Conservation (phyloP, 1,140 invertebrate species). For the Stegodyphus mimosarum region DNA sequence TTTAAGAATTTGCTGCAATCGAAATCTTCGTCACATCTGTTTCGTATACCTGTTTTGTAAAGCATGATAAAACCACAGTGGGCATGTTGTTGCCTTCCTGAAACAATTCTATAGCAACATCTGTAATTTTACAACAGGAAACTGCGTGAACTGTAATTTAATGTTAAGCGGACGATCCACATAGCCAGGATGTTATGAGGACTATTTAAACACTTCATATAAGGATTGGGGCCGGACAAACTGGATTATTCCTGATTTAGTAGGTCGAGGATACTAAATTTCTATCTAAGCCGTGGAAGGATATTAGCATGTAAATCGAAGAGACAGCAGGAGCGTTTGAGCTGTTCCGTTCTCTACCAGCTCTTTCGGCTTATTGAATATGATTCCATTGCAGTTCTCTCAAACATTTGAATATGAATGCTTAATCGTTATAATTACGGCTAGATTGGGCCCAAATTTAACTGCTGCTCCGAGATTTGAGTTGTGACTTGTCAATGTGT, state of each 20-base stretch:
- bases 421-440: constrained; percentile 45
- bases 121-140: too few species aligned
- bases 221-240: background rate
- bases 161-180: too few species aligned
- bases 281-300: background rate
- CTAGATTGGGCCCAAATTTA: constrained; percentile 24
- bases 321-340: background rate
- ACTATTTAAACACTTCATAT: too few species aligned
- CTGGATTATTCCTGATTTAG: background rate
- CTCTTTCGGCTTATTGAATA: constrained; percentile 26
- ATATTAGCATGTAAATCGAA: background rate
- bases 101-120: too few species aligned
- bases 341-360: background rate
- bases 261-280: background rate
- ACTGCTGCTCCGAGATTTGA: constrained; percentile 33
- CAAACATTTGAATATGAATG: constrained; percentile 48
- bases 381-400: constrained; percentile 35
- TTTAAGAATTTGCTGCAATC: too few species aligned
- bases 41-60: too few species aligned
- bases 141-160: too few species aligned
- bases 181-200: too few species aligned
- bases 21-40: too few species aligned
- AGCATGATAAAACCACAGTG: too few species aligned
- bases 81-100: too few species aligned
- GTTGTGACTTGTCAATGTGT: constrained; percentile 31